phyloP scores from a whole-genome alignment of 2,888 invertebrate species.

The Psylliodes chrysocephalus region DNA sequence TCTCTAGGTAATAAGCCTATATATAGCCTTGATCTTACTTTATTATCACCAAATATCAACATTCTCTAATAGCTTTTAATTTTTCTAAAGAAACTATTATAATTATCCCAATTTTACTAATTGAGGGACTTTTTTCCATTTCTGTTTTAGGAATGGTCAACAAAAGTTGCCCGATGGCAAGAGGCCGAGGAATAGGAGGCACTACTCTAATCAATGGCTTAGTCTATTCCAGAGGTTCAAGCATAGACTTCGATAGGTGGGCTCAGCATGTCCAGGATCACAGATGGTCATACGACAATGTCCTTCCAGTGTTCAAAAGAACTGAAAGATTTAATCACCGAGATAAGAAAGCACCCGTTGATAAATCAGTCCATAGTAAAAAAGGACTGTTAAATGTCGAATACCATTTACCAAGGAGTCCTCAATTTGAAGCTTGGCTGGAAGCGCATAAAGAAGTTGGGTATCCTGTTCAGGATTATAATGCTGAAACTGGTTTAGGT shows the following conservation, averaged over 20 bases:
- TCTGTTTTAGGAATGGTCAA: slow-evolving; percentile 43
- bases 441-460: slow-evolving; percentile 75
- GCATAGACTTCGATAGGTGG: slow-evolving; percentile 65
- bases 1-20: no score
- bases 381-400: slow-evolving; percentile 43
- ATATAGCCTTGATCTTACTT: no score
- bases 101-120: no score
- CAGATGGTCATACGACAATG: slow-evolving; percentile 69
- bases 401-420: slow-evolving; percentile 41
- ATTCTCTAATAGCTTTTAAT: no score
- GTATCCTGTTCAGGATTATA: slow-evolving; percentile 53
- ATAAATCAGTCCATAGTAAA: slow-evolving; percentile 24
- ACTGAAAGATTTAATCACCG: slow-evolving; percentile 29
- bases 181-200: slow-evolving; percentile 68
- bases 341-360: slow-evolving; percentile 27
- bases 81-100: no score
- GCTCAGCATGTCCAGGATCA: slow-evolving; percentile 55
- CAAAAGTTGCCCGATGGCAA: slow-evolving; percentile 57
- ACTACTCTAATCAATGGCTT: slow-evolving; percentile 65
- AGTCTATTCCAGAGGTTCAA: slow-evolving; percentile 66
- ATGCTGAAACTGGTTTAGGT: slow-evolving; percentile 51
- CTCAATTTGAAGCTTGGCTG: slow-evolving; percentile 71
- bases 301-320: slow-evolving; percentile 62
- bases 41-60: no score
- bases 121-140: no score